Evolutionary conservation across 2,113 vertebrate genomes (phyloP).

Genomic region (Pipra filicauda): DNA sequence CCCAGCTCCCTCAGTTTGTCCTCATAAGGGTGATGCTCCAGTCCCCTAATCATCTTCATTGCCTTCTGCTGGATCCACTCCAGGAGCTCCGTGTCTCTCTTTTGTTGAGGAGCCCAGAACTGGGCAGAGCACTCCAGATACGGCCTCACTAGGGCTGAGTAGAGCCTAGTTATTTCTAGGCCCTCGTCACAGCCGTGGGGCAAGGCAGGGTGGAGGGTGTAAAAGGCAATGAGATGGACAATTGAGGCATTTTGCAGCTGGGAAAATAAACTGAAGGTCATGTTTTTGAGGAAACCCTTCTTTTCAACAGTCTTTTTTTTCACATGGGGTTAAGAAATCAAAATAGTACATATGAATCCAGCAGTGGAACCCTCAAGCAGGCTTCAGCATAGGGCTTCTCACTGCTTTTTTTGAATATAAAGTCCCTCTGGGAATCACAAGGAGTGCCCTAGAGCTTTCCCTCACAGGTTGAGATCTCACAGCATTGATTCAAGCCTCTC

Average conservation of each 20-base stretch:
- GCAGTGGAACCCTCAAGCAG: neutral
- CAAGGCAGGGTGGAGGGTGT: neutral
- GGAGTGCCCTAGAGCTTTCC: neutral
- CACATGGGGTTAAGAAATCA: neutral
- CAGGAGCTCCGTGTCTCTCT: neutral
- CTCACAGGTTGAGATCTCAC: neutral
- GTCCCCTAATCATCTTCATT: neutral
- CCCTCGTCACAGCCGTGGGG: accelerated
- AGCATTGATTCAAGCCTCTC: neutral
- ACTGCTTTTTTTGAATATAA: neutral
- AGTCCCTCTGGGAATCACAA: neutral
- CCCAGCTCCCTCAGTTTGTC: neutral
- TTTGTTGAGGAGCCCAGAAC: neutral
- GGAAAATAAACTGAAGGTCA: neutral
- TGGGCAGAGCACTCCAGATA: neutral
- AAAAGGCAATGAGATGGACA: neutral
- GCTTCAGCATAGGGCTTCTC: neutral
- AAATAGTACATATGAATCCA: neutral
- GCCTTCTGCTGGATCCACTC: neutral
- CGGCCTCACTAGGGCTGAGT: neutral
- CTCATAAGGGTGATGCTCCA: neutral
- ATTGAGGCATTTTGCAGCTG: neutral
- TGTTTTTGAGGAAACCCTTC: neutral
- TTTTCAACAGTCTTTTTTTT: neutral
- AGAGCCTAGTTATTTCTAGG: neutral